Percentiles rank a stretch among this genome's conserved stretches.
Conservation (phyloP, 2,888 invertebrate species). For the Odontocolon sp. region DNA sequence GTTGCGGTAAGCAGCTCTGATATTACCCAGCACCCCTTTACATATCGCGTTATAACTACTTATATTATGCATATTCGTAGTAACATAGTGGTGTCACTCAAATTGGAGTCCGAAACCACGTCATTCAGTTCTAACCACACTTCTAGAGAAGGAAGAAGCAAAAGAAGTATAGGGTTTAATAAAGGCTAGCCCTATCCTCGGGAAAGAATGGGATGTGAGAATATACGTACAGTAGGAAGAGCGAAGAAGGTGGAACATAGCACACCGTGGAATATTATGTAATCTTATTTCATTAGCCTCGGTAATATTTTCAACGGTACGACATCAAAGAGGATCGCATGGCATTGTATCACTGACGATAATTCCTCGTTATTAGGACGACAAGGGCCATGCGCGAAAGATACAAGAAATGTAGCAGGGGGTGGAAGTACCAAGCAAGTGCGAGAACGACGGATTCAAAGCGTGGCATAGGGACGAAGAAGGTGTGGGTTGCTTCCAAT, state of each 20-base stretch:
- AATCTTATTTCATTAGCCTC: slow-evolving; percentile 78
- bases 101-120: neutral
- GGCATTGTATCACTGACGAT: slow-evolving; percentile 78
- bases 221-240: no score
- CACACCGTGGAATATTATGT: slow-evolving; percentile 51
- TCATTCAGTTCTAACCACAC: neutral
- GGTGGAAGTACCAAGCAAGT: slow-evolving; percentile 40
- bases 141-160: no score
- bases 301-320: slow-evolving; percentile 77
- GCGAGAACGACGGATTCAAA: slow-evolving; percentile 38
- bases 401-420: slow-evolving; percentile 30
- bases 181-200: no score
- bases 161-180: no score
- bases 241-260: neutral
- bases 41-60: neutral
- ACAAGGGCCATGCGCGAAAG: slow-evolving; percentile 58
- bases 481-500: slow-evolving; percentile 73
- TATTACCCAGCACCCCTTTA: slow-evolving; percentile 7
- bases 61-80: neutral
- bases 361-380: slow-evolving; percentile 80
- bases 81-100: slow-evolving; percentile 4
- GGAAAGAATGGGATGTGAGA: no score
- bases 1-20: neutral
- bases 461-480: slow-evolving; percentile 30
- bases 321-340: slow-evolving; percentile 79